Conservation (phyloP, 2,888 invertebrate genomes). For the Mayetiola destructor region DNA sequence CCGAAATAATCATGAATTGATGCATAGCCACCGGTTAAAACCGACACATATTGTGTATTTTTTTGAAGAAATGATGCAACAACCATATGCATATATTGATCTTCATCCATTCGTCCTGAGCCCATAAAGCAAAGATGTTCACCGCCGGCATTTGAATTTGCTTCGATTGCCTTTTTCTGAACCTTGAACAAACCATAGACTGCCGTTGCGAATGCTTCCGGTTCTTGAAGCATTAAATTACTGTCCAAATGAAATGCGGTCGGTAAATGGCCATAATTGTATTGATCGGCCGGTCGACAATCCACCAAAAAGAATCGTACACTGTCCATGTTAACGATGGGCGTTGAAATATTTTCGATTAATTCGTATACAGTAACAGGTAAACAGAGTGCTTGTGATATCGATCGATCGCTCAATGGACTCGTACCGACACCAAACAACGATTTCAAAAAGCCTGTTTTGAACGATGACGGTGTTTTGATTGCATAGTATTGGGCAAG, state of each 20-base stretch:
- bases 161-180: conserved; percentile 73
- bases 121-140: conserved; percentile 87
- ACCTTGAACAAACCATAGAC: conserved; percentile 58
- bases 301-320: conserved; percentile 92
- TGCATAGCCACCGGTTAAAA: conserved; percentile 81
- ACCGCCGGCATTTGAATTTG: conserved; percentile 73
- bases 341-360: conserved; percentile 63
- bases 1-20: conserved; percentile 73
- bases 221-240: conserved; percentile 92
- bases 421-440: conserved; percentile 40
- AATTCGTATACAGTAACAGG: conserved; percentile 92
- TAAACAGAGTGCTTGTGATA: conserved; percentile 80
- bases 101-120: conserved; percentile 83
- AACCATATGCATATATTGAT: conserved; percentile 95
- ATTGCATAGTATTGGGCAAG: conserved; percentile 90
- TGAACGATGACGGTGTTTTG: conserved; percentile 85
- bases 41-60: conserved; percentile 81
- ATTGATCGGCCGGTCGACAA: conserved; percentile 91
- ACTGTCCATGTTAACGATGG: conserved; percentile 44
- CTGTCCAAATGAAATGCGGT: conserved; percentile 98
- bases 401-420: conserved; percentile 25
- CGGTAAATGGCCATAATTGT: conserved; percentile 90
- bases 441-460: conserved; percentile 61
- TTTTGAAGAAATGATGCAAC: conserved; percentile 92
- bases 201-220: conserved; percentile 83